Evolutionary conservation across 2,113 vertebrate species (phyloP).

Genomic region (Redunca redunca): DNA sequence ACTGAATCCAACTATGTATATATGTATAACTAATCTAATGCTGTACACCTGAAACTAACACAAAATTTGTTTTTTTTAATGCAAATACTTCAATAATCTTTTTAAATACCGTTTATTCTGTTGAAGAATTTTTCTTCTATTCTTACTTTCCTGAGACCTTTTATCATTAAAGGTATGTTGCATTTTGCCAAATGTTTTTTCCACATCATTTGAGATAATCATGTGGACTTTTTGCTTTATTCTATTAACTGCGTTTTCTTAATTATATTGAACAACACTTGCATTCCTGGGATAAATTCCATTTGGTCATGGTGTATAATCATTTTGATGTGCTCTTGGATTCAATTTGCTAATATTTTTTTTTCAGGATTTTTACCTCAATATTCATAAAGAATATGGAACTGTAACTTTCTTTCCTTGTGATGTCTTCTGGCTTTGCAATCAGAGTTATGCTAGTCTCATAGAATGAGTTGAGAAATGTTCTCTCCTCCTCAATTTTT

Average conservation of each 20-base stretch:
- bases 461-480: background rate
- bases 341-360: background rate
- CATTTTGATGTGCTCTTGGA: background rate
- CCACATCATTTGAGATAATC: background rate
- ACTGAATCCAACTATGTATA: background rate
- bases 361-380: background rate
- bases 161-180: background rate
- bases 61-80: background rate
- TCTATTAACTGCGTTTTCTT: background rate
- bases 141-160: background rate
- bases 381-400: background rate
- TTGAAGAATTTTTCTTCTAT: background rate
- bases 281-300: background rate
- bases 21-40: background rate
- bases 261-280: background rate
- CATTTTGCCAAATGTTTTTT: background rate
- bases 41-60: background rate
- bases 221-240: background rate
- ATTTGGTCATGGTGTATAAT: background rate
- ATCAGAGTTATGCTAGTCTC: background rate
- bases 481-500: background rate
- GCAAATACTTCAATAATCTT: background rate
- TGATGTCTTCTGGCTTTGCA: background rate
- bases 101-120: background rate
- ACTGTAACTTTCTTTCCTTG: background rate